These are phyloP conservation scores for Crotalus tigris DNA, from an alignment of 2,113 vertebrate species.

Conservation along the genomic window DNA sequence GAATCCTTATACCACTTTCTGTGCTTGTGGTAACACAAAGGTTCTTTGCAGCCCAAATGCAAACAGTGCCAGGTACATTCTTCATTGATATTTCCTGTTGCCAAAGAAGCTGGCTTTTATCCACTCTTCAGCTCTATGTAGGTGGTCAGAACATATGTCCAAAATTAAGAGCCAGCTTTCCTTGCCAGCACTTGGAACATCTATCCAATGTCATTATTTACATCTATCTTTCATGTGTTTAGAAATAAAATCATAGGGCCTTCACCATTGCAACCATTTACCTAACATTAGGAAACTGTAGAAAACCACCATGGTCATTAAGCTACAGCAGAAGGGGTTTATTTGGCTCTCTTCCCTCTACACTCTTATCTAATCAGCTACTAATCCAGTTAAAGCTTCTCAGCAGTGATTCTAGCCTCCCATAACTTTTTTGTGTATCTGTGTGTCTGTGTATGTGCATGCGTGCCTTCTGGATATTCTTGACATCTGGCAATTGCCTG, in stretches of 20 bases:
- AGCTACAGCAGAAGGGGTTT: background rate
- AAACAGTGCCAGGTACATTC: background rate
- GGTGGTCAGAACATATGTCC: background rate
- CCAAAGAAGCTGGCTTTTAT: background rate
- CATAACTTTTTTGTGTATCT: background rate
- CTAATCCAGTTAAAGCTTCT: background rate
- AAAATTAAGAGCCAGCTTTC: constrained; percentile 15
- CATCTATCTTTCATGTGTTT: constrained; percentile 18
- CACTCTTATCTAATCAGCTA: background rate
- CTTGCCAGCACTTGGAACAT: constrained; percentile 9
- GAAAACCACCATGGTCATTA: background rate
- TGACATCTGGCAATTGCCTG: background rate
- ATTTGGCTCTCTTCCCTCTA: background rate
- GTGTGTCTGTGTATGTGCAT: background rate
- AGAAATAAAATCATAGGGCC: background rate
- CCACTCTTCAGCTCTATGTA: background rate
- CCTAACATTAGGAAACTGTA: background rate
- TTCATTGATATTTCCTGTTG: accelerated
- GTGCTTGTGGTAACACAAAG: accelerated
- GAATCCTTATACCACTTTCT: background rate
- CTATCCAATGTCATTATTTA: background rate
- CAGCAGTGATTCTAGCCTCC: background rate
- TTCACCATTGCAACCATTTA: background rate
- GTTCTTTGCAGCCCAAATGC: background rate
- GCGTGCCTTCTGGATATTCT: background rate